Evolutionary conservation across 2,888 invertebrate genomes (phyloP), one percentile per base, ranked within the genome.

Genomic region (Tryphoninae sp.): DNA sequence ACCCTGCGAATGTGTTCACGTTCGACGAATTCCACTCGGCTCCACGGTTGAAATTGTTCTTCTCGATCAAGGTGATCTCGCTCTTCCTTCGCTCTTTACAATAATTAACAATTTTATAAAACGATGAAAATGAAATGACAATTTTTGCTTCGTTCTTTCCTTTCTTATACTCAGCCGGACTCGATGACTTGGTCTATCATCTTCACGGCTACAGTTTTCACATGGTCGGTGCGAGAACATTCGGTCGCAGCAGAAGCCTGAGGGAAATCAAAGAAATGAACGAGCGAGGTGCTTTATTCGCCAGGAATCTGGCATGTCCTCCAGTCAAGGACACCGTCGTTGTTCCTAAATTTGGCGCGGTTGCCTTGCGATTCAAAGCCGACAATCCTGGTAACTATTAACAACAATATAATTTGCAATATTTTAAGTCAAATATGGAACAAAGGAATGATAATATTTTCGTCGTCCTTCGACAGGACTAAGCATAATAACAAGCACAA

Each of bases 171-270:
- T 0, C 92, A 95, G 95, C 94, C 83, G 94, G 94, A 6, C 93
- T 94, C 1, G 94, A 95, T 6, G 94, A 94, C 86, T 94, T 96
- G 89, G 94, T 96, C 58, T 96, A 96, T 89, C 96, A 96, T 88
- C 92, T 96, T 0, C 96, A 96, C 88, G 96, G 96, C 23, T 94
- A 96, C 92, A 94, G 94, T 86, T 96, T 96, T 91, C 94, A 94
- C 88, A 93, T 96, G 13, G 94, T 95, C 16, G 96, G 94, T 1
- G 92, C 94, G 0, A 92, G 93, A 67, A 92, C 93, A 82, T 94
- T 95, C 86, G 92, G 94, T 62, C 91, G 89, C 33, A 93, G 93
- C 59, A 88, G 93, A 71, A 92, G 93, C 2, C 91, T 94, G 62
- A 93, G 94, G 4, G 92, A 93, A 72, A 92, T 95, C 9, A 93